Evolutionary conservation across 2,113 vertebrate species (phyloP).

Genomic region (Callipepla squamata): DNA sequence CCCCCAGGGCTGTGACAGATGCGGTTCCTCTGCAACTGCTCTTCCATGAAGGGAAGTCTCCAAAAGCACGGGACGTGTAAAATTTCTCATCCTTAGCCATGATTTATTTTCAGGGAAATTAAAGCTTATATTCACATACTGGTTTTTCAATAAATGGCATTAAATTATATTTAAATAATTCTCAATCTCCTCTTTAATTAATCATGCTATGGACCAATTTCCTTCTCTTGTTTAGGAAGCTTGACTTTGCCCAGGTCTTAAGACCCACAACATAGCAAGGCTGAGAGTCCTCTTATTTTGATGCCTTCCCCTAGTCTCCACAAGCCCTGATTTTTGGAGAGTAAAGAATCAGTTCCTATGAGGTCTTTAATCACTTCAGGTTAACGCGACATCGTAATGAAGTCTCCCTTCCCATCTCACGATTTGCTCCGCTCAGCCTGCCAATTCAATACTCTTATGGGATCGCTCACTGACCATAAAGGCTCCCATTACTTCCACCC

Average conservation of each 20-base stretch:
- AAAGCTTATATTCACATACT: slow-evolving; percentile 35
- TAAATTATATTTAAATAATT: slow-evolving; percentile 43
- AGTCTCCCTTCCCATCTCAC: neutral
- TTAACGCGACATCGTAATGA: neutral
- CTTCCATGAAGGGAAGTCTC: neutral
- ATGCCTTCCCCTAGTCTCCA: neutral
- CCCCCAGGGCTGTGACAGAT: neutral
- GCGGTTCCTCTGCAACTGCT: neutral
- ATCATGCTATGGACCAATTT: slow-evolving; percentile 2
- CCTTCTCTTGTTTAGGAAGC: slow-evolving; percentile 18
- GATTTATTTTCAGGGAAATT: slow-evolving; percentile 46
- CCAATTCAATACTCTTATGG: neutral
- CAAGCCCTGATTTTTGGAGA: neutral
- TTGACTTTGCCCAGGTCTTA: neutral
- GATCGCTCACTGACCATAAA: neutral
- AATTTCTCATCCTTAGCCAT: neutral
- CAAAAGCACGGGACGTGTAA: neutral
- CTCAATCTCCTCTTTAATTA: slow-evolving; percentile 42
- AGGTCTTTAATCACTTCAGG: neutral
- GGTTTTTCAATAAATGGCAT: slow-evolving; percentile 49
- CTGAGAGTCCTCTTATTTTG: neutral
- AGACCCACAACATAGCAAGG: neutral
- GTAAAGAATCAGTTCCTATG: slow-evolving; percentile 2
- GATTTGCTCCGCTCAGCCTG: neutral
- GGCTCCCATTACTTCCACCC: neutral